Evolutionary conservation across 53 echinoderm and acorn worm species (phyloP).

Genomic region (Henricia sp.): DNA sequence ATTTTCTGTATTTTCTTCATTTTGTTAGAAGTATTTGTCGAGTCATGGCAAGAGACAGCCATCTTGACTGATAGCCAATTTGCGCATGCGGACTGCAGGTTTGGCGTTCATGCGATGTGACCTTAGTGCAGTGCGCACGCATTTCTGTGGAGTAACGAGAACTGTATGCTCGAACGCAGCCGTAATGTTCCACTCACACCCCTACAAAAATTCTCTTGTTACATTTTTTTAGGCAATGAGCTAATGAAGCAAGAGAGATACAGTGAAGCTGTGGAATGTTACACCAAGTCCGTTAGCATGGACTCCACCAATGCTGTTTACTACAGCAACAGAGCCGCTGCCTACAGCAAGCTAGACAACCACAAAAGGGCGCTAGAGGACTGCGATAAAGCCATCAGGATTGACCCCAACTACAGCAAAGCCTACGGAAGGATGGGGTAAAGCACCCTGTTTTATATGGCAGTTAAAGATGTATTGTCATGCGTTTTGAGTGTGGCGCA

Average conservation of each 20-base stretch:
- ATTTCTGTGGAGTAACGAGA: no score
- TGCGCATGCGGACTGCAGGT: no score
- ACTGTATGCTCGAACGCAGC: no score
- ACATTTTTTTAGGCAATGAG: constrained; percentile 79
- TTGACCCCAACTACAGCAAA: constrained; percentile 96
- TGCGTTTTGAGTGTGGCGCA: no score
- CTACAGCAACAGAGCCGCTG: constrained; percentile 96
- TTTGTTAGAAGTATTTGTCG: no score
- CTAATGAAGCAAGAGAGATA: constrained; percentile 83
- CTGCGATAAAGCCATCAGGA: constrained; percentile 83
- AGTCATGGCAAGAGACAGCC: no score
- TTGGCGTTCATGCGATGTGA: no score
- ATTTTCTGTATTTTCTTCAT: no score
- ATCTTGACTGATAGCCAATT: no score
- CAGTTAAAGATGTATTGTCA: not conserved
- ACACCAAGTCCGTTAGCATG: constrained; percentile 80
- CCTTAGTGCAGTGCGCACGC: no score
- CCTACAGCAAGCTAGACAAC: constrained; percentile 87
- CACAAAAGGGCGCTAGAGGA: constrained; percentile 90
- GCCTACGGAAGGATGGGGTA: constrained; percentile 98
- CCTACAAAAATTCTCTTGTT: no score
- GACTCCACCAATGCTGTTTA: constrained; percentile 87
- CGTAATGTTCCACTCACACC: no score
- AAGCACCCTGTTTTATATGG: constrained; percentile 75
- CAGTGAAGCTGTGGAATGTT: constrained; percentile 83